Evolutionary conservation across 2,797 vertebrate genomes (phyloP).

Genomic region (Coracias cyanogaster): DNA sequence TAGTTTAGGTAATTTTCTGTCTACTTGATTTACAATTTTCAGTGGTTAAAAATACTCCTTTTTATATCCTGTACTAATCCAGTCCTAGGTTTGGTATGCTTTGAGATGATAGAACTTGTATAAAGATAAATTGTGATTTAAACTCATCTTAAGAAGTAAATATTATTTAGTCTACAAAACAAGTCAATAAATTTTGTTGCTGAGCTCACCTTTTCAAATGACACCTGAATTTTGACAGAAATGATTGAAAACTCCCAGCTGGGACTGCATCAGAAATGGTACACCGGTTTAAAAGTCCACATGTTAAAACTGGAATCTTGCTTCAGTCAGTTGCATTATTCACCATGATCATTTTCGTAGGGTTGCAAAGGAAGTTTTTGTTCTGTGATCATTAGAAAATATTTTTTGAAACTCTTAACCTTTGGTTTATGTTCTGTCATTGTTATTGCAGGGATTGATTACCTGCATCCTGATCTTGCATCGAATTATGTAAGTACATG

Average conservation of each 20-base stretch:
- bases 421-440: conserved; percentile 51
- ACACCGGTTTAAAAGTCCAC: neutral
- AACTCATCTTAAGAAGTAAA: neutral
- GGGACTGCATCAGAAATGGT: neutral
- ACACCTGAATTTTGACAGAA: neutral
- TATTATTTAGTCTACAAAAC: neutral
- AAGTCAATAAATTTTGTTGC: neutral
- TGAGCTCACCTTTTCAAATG: neutral
- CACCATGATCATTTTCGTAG: neutral
- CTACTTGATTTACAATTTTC: neutral
- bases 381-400: neutral
- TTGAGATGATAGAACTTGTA: neutral
- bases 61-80: neutral
- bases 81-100: neutral
- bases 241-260: neutral
- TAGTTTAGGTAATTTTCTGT: neutral
- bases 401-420: conserved; percentile 32
- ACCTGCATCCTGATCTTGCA: conserved; percentile 97
- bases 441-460: conserved; percentile 94
- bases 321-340: neutral
- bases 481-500: conserved; percentile 96
- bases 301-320: neutral
- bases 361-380: neutral
- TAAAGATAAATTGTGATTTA: neutral
- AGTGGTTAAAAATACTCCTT: neutral